A percentile compares a stretch with the other conserved stretches of the same genome.
Conservation (phyloP, 2,888 invertebrate genomes). For the Cerceris ruficornis region DNA sequence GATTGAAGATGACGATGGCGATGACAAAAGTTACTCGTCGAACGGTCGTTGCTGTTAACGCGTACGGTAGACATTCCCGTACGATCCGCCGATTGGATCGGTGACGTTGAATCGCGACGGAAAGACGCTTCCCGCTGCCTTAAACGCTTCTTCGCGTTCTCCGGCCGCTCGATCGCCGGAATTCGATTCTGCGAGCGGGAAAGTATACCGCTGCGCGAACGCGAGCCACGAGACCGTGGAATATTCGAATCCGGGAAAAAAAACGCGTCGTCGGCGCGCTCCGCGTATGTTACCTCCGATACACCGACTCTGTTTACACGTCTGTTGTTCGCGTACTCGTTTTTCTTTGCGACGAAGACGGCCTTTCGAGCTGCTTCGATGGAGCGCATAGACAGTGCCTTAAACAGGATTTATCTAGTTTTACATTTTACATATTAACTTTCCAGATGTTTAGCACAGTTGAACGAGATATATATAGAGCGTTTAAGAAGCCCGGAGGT, state of each 20-base stretch:
- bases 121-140: no score
- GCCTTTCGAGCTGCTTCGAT: constrained; percentile 52
- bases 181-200: no score
- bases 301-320: constrained; percentile 67
- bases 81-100: no score
- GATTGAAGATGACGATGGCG: not conserved
- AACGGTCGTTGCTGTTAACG: no score
- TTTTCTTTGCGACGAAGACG: constrained; percentile 35
- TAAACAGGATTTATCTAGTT: constrained; percentile 61
- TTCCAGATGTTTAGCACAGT: constrained; percentile 67
- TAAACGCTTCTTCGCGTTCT: no score
- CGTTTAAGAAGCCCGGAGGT: constrained; percentile 46
- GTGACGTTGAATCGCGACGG: no score
- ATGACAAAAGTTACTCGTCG: not conserved
- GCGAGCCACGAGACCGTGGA: not conserved
- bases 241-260: not conserved
- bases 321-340: constrained; percentile 48
- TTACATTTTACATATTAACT: constrained; percentile 63
- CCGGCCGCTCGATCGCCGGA: no score
- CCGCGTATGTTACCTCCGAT: constrained; percentile 1
- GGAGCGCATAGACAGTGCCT: constrained; percentile 69
- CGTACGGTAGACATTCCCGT: no score
- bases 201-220: not conserved
- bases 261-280: not conserved
- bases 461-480: constrained; percentile 46